Base-by-base conservation (phyloP, 1,140 invertebrate genomes). In the Eumaeus atala region DNA sequence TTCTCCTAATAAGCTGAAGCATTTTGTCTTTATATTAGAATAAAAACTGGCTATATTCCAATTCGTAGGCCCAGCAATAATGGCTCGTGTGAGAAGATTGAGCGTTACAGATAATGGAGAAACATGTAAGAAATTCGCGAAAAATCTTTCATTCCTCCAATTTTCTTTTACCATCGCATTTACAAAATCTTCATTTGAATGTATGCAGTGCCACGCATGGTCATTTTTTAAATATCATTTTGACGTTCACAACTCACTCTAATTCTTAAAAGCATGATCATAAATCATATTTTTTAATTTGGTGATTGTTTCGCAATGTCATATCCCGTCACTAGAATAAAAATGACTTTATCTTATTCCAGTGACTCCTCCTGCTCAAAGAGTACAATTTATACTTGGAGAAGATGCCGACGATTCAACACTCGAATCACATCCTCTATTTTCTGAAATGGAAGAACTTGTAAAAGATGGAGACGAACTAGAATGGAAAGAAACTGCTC, bases 401-500 rank as follows among this genome's bases (percentile, higher is more conserved):
- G 96, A 98, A 89, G 96, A 97, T 72, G 90, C 94, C 48, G 95
- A 95, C 70, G 95, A 97, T 85, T 94, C 92, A 34, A 92, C 91
- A 28, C 92, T 94, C 70, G 93, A 94, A 88, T 92, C 93, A 16
- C 95, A 95, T 88, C 95, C 95, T 1, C 87, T 97, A 10, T 99
- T 99, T 89, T 97, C 96, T 53, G 97, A 99, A 89, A 97, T 98
- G 95, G 96, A 96, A 70, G 96, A 97, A 75, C 90, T 98, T 58
- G 92, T 95, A 51, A 91, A 91, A 64, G 94, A 95, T 38, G 95
- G 95, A 54, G 95, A 95, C 54, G 95, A 96, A 66, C 92, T 96
- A 80, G 94, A 97, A 89, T 98, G 97, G 97, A 97, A 97, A 80
- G 97, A 98, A 89, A 98, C 96, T n/a, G 97, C 96, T 14, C 92